Conservation (phyloP, 1,140 invertebrate genomes). For the Cydia splendana region DNA sequence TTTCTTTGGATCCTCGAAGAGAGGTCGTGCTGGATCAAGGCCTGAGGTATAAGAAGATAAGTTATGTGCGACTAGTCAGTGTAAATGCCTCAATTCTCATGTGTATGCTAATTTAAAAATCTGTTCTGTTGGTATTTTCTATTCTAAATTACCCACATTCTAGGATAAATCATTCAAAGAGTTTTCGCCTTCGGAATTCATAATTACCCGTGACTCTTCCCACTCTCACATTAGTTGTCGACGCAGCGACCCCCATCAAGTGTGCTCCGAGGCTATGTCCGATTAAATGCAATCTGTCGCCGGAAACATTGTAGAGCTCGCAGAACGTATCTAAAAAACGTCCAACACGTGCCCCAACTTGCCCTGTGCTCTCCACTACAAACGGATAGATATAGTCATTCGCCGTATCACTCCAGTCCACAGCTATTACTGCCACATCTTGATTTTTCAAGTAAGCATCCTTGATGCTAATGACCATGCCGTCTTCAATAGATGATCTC, state of each 20-base stretch:
- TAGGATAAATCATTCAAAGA: not conserved
- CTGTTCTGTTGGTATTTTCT: too few species aligned
- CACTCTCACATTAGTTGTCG: slow-evolving; percentile 74
- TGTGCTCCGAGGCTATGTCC: slow-evolving; percentile 93
- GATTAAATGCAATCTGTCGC: slow-evolving; percentile 81
- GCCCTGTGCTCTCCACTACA: slow-evolving; percentile 80
- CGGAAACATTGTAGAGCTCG: slow-evolving; percentile 73
- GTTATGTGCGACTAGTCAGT: not conserved
- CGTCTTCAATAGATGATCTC: slow-evolving; percentile 41
- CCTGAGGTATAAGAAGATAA: slow-evolving; percentile 53
- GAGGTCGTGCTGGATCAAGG: slow-evolving; percentile 80
- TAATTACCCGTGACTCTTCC: slow-evolving; percentile 80
- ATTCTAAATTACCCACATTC: too few species aligned
- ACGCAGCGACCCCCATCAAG: slow-evolving; percentile 88
- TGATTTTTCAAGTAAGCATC: slow-evolving; percentile 43
- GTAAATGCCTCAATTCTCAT: not conserved
- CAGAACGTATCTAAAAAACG: slow-evolving; percentile 81
- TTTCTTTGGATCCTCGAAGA: slow-evolving; percentile 61
- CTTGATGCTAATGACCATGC: slow-evolving; percentile 38
- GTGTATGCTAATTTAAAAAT: too few species aligned
- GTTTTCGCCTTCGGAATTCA: not conserved
- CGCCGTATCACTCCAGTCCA: slow-evolving; percentile 82
- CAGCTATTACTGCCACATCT: slow-evolving; percentile 56
- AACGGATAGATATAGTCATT: slow-evolving; percentile 82
- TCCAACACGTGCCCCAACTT: slow-evolving; percentile 80